Evolutionary conservation across 2,797 vertebrate species (phyloP).

Genomic region (Peromyscus nudipes): DNA sequence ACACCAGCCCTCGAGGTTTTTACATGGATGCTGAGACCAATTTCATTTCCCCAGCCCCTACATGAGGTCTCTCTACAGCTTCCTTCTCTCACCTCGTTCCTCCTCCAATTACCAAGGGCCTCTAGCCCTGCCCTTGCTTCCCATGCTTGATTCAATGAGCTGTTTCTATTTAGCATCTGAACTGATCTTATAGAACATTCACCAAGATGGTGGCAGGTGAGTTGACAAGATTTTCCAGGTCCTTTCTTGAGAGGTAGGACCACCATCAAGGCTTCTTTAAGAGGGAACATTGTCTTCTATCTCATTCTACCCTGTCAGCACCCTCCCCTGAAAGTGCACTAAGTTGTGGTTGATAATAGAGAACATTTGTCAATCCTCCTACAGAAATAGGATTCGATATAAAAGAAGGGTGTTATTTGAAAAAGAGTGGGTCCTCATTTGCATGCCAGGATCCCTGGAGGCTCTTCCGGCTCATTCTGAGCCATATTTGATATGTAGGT

Average conservation of each 20-base stretch:
- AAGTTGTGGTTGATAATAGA: constrained; percentile 24
- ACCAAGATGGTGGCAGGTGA: neutral
- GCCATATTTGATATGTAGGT: constrained; percentile 42
- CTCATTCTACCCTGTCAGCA: neutral
- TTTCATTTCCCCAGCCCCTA: neutral
- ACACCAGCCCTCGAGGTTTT: neutral
- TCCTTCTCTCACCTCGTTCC: neutral
- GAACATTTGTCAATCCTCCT: constrained; percentile 74
- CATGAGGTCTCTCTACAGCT: neutral
- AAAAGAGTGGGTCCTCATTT: constrained; percentile 75
- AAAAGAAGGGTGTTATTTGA: constrained; percentile 60
- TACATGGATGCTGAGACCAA: neutral
- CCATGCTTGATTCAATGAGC: neutral
- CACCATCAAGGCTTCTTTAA: neutral
- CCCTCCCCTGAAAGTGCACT: constrained; percentile 19
- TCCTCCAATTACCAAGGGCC: neutral
- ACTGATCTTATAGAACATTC: neutral
- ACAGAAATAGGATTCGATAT: constrained; percentile 52
- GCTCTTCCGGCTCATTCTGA: constrained; percentile 11
- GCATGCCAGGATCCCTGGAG: constrained; percentile 52
- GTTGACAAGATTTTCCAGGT: neutral
- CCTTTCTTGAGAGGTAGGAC: neutral
- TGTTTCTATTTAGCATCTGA: neutral
- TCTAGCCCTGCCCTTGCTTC: neutral
- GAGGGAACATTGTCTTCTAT: neutral